Percentiles rank a stretch among this genome's conserved stretches.
Evolutionary conservation across 2,888 invertebrate species (phyloP).

Genomic region (Reticulitermes lucifugus): DNA sequence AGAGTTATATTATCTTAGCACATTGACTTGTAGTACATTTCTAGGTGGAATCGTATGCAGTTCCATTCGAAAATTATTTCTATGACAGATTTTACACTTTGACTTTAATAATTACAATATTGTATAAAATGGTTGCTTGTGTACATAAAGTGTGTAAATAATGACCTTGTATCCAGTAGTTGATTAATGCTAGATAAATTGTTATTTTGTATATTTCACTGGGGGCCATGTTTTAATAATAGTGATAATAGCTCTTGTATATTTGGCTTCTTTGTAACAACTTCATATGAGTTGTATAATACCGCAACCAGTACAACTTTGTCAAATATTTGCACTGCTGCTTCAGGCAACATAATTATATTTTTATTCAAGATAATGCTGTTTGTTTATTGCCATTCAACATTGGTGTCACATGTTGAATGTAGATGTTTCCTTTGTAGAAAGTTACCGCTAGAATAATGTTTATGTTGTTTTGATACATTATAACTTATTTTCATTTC

Average conservation of each 20-base stretch:
- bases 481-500: slow-evolving; percentile 35
- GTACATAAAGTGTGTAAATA: slow-evolving; percentile 48
- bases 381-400: slow-evolving; percentile 33
- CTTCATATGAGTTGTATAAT: not conserved
- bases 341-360: slow-evolving; percentile 27
- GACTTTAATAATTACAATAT: slow-evolving; percentile 40
- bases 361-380: slow-evolving; percentile 27
- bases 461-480: slow-evolving; percentile 29
- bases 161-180: slow-evolving; percentile 52
- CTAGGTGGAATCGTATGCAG: slow-evolving; percentile 25
- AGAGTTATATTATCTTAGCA: slow-evolving; percentile 28
- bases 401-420: slow-evolving; percentile 17
- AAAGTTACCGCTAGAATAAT: slow-evolving; percentile 37
- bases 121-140: slow-evolving; percentile 37
- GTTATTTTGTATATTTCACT: slow-evolving; percentile 52
- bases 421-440: slow-evolving; percentile 17
- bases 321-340: slow-evolving; percentile 36
- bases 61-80: slow-evolving; percentile 41
- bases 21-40: slow-evolving; percentile 29
- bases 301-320: slow-evolving; percentile 19
- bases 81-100: slow-evolving; percentile 47
- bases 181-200: slow-evolving; percentile 49
- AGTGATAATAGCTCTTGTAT: slow-evolving; percentile 43
- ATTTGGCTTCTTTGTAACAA: slow-evolving; percentile 43
- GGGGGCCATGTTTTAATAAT: slow-evolving; percentile 50